A percentile compares a stretch with the other conserved stretches of the same genome.
phyloP scores from a whole-genome alignment of 1,140 invertebrate genomes.

The Dendroctonus ponderosae region DNA sequence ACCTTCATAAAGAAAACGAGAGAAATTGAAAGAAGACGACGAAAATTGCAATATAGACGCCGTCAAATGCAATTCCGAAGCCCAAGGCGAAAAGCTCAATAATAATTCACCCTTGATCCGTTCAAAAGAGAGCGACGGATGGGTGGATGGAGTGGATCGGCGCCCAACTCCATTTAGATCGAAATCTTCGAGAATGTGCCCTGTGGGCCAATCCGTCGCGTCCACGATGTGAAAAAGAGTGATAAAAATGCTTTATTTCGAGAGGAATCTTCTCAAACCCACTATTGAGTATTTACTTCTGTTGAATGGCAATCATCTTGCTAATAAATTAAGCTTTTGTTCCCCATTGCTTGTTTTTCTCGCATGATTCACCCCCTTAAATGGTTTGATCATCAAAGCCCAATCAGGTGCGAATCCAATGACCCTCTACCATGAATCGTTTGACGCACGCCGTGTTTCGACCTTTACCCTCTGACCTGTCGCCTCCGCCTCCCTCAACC shows the following conservation, averaged over 20 bases:
- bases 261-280: too few relatives aligned
- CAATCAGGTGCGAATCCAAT: conserved; percentile 18
- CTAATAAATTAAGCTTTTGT: too few relatives aligned
- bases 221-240: conserved; percentile 1
- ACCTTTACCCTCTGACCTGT: conserved; percentile 36
- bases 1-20: too few relatives aligned
- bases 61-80: conserved; percentile 16
- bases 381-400: background rate
- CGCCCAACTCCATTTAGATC: conserved; percentile 24
- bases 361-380: conserved; percentile 1
- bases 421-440: background rate
- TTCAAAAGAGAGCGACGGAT: background rate
- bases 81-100: conserved; percentile 15
- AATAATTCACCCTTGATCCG: conserved; percentile 19
- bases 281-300: too few relatives aligned
- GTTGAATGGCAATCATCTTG: too few relatives aligned
- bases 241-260: too few relatives aligned
- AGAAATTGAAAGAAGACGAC: too few relatives aligned
- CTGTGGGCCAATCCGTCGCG: conserved; percentile 1
- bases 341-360: background rate
- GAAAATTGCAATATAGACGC: conserved; percentile 12
- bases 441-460: conserved; percentile 15
- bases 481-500: conserved; percentile 4
- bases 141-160: conserved; percentile 5
- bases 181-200: conserved; percentile 13